Conservation (phyloP, 2,113 vertebrate genomes). For the Anoura caudifer region DNA sequence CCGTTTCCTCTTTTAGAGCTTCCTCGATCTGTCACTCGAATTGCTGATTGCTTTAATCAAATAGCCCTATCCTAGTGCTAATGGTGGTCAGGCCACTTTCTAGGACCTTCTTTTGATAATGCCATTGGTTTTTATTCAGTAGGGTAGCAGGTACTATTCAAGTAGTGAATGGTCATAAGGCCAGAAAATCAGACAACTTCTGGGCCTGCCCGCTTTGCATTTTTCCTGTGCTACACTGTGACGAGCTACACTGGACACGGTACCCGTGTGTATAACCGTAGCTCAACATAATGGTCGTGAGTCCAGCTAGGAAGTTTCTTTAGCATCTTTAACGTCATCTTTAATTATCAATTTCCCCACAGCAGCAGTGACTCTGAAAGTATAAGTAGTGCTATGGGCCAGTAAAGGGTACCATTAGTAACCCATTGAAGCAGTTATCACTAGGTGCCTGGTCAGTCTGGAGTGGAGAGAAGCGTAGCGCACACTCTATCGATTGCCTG, state of each 20-base stretch:
- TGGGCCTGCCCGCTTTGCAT: background rate
- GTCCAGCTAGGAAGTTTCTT: background rate
- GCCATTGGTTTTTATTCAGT: background rate
- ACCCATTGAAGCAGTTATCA: background rate
- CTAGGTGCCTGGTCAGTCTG: background rate
- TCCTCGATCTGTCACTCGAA: background rate
- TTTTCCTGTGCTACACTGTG: background rate
- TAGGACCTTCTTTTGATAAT: background rate
- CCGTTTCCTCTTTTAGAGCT: background rate
- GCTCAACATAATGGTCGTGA: background rate
- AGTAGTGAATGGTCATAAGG: background rate
- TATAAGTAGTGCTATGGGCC: background rate
- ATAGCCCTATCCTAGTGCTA: background rate
- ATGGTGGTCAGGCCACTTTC: background rate
- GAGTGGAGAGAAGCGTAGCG: background rate
- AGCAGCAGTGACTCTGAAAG: background rate
- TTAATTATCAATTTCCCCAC: constrained; percentile 1
- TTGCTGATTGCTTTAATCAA: background rate
- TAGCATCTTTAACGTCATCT: background rate
- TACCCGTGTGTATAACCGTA: background rate
- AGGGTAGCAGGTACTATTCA: background rate
- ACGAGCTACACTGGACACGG: background rate
- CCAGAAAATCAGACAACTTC: background rate
- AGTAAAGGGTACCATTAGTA: background rate
- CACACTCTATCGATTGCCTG: background rate